Conservation (phyloP, 2,888 invertebrate genomes). For the Alviniconcha strummeri region DNA sequence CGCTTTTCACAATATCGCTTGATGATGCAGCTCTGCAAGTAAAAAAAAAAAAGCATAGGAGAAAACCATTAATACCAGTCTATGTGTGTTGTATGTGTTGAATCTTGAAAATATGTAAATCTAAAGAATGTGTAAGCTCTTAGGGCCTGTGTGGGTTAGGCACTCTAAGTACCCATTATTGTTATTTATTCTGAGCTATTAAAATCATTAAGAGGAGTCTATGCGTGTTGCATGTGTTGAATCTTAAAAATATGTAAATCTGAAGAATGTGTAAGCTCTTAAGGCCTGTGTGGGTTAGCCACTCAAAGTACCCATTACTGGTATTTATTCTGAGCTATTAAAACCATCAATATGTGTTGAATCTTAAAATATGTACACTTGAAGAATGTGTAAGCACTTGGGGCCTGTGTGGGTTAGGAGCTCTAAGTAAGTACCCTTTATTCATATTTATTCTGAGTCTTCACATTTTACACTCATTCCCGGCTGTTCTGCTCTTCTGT, state of each 20-base stretch:
- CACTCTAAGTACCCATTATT: not conserved
- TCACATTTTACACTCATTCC: no score
- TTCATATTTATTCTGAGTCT: not conserved
- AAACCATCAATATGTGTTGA: not conserved
- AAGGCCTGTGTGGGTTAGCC: not conserved
- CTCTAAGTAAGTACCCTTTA: not conserved
- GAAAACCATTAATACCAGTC: not conserved
- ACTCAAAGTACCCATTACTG: not conserved
- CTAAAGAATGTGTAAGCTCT: not conserved
- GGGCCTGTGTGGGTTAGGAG: not conserved
- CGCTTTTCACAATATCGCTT: constrained; percentile 75
- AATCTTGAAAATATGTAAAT: no score
- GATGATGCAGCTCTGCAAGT: constrained; percentile 72
- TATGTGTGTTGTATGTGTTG: not conserved
- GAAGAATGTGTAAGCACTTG: not conserved
- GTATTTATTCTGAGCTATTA: not conserved
- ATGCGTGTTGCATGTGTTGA: not conserved
- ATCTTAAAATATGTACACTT: not conserved
- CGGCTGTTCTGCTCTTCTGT: no score
- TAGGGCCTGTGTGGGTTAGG: not conserved
- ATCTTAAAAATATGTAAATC: not conserved
- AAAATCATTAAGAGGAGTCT: not conserved
- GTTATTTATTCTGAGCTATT: not conserved
- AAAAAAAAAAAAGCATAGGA: not conserved
- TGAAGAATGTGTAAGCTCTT: not conserved